A percentile compares a stretch with the other conserved stretches of the same genome.
These are phyloP conservation scores for Stomatorhinus ivindoensis DNA, from an alignment of 2,113 vertebrate species.

Conservation along the genomic window DNA sequence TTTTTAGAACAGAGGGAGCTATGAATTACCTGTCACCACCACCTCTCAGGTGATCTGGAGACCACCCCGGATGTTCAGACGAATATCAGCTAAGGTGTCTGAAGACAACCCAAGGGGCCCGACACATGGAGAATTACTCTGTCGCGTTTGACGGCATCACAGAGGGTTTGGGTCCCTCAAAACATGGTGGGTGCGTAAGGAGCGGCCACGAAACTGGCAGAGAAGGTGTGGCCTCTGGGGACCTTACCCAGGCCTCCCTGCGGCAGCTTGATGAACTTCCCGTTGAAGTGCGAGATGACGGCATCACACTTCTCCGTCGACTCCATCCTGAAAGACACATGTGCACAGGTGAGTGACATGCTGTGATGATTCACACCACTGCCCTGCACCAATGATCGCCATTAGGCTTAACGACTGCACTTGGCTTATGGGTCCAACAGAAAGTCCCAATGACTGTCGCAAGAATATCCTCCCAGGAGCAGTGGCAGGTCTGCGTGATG, in stretches of 20 bases:
- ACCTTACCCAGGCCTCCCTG: conserved; percentile 69
- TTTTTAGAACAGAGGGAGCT: not conserved
- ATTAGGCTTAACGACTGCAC: not conserved
- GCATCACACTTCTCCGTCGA: conserved; percentile 75
- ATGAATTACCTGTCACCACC: not conserved
- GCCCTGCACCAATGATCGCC: not conserved
- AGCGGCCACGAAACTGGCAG: not conserved
- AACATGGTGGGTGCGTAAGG: not conserved
- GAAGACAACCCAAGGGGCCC: not conserved
- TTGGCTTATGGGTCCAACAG: not conserved
- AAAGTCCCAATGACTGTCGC: not conserved
- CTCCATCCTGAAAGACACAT: conserved; percentile 76
- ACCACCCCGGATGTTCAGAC: not conserved
- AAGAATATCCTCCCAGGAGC: not conserved
- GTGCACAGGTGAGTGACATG: not conserved
- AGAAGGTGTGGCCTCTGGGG: not conserved
- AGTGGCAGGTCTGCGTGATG: not conserved
- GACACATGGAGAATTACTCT: not conserved
- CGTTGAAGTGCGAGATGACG: conserved; percentile 97
- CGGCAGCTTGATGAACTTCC: conserved; percentile 94
- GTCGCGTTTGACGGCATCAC: not conserved
- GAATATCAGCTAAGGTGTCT: not conserved
- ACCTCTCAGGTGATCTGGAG: not conserved
- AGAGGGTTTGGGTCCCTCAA: not conserved
- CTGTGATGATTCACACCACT: not conserved